phyloP scores from a whole-genome alignment of 2,113 vertebrate genomes.

The Spermophilus dauricus region DNA sequence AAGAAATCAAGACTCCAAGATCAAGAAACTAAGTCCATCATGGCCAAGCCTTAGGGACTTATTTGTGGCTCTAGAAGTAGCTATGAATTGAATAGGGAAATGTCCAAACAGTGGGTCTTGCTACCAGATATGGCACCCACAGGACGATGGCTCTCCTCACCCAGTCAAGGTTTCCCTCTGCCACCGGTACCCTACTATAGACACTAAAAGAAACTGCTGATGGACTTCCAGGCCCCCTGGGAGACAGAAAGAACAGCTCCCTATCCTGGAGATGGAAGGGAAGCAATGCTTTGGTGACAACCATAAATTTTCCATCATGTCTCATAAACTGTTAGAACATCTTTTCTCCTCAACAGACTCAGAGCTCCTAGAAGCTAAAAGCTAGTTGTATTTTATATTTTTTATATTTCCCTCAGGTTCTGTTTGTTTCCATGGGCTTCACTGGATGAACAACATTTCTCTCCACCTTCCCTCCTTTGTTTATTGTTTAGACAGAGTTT shows the following conservation, averaged over 20 bases:
- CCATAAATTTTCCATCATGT: not conserved
- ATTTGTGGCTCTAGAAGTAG: not conserved
- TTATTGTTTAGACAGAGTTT: not conserved
- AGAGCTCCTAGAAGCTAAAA: not conserved
- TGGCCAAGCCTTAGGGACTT: not conserved
- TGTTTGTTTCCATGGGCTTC: not conserved
- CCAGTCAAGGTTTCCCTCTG: not conserved
- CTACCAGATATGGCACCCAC: not conserved
- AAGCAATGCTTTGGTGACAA: not conserved
- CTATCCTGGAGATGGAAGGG: not conserved
- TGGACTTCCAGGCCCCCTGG: not conserved
- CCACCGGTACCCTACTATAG: not conserved
- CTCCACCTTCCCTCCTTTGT: not conserved
- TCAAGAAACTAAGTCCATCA: not conserved
- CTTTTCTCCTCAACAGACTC: constrained; percentile 4
- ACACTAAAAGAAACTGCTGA: not conserved
- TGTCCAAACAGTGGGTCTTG: not conserved
- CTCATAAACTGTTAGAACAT: not conserved
- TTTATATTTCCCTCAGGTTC: not conserved
- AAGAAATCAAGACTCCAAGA: not conserved
- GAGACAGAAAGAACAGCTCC: not conserved
- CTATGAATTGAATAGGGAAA: not conserved
- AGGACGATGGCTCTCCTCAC: not conserved
- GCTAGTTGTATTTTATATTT: not conserved
- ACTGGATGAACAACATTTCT: not conserved